Evolutionary conservation across 1,140 invertebrate genomes (phyloP), one percentile per base, ranked within the genome.

Genomic region (Metaphire vulgaris): DNA sequence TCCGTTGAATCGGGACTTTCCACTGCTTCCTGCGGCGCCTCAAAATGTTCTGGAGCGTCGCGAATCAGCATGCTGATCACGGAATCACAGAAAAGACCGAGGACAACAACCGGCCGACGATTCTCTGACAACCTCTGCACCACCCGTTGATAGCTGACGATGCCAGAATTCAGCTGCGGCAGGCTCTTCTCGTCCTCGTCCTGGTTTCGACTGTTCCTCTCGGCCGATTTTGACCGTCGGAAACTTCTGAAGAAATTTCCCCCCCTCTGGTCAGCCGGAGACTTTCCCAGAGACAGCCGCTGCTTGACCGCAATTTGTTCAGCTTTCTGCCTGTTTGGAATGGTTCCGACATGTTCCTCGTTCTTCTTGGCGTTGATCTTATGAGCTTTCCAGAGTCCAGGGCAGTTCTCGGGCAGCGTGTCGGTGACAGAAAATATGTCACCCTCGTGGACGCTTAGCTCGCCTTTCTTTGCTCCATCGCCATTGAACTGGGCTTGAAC

Each of bases 391-490:
- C 77, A 78, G 26, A 69, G 30, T 2, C 77, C 77, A n/a, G 33
- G 56, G 28, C 69, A 41, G 29, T 73, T 73, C 15, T 71, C 69
- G 21, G 73, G 77, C 31, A 75, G 41, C 29, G 77, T 75, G 30
- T 78, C 77, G 12, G 75, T 64, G 26, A 78, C 77, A 34, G 29
- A 69, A 64, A 78, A 78, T 12, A 78, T 71, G 31, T 78, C 77
- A 1, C 77, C 77, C 28, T 75, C 69, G 29, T 64, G 33, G n/a
- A 78, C 64, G 32, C 41, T 70, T n/a, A 78, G 29, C 14, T 78
- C 77, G 1, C 41, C 32, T n/a, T 66, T 64, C 33, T 75, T 72
- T 1, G 72, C 33, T 32, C 28, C 28, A 31, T 75, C 73, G 69
- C 75, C 26, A 21, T 30, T 65, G 33, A 78, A 78, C 28, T 75